These are phyloP conservation scores for Proctacanthus coquilletti DNA, from an alignment of 1,140 invertebrate genomes.

Conservation along the genomic window DNA sequence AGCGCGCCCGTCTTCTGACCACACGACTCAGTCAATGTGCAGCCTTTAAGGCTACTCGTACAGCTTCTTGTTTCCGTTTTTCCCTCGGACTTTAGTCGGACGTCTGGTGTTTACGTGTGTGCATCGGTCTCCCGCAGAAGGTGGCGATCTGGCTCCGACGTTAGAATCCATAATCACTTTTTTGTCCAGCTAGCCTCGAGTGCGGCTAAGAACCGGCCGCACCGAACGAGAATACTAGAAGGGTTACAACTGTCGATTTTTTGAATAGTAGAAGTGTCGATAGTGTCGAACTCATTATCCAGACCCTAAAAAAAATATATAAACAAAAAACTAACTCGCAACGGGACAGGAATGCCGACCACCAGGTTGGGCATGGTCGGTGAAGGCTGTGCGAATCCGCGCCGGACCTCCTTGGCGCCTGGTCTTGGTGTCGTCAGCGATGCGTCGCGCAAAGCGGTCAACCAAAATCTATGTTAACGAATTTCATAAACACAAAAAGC, in stretches of 20 bases:
- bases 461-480: neutral
- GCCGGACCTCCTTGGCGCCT: too few relatives aligned
- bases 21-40: neutral
- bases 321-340: too few relatives aligned
- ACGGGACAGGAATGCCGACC: too few relatives aligned
- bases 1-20: too few relatives aligned
- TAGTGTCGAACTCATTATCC: neutral
- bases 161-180: neutral
- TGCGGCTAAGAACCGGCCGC: neutral
- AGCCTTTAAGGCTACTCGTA: neutral
- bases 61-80: neutral
- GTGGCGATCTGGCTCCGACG: neutral
- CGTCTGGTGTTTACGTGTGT: constrained; percentile 2
- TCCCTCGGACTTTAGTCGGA: neutral
- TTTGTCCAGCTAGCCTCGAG: neutral
- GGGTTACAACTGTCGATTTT: neutral
- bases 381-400: too few relatives aligned
- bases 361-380: too few relatives aligned
- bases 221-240: neutral
- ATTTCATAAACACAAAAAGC: neutral
- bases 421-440: too few relatives aligned
- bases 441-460: neutral
- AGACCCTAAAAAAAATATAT: too few relatives aligned
- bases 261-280: too few relatives aligned
- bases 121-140: too few relatives aligned